Base-by-base conservation (phyloP, 2,888 invertebrate genomes). In the Synanthedon myopaeformis region DNA sequence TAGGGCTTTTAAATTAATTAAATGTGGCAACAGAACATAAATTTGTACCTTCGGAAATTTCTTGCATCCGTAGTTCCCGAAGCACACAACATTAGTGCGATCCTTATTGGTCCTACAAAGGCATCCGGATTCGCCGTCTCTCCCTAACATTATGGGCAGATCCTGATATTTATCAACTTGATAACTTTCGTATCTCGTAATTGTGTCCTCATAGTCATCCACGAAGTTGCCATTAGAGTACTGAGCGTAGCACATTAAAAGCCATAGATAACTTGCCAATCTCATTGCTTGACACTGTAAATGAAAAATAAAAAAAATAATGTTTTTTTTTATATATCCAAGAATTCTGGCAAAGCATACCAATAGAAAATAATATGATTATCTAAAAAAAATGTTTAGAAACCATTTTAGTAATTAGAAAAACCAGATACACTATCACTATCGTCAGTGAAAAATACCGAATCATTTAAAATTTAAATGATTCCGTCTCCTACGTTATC, bases 61-160 rank as follows among this genome's bases (percentile, higher is more conserved):
- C 56, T 59, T 72, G 64, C 90, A 91, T 23, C 74, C 78, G 45
- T 83, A 86, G 54, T 87, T 83, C 5, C 90, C 90, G 55, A 88
- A 90, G 63, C 90, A 90, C 0, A 89, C 83, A 2, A 85, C 72
- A 12, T 79, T 72, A 17, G 63, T 69, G 0, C 64, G 61, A 14
- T 72, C 66, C 6, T 56, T 60, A 28, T 73, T 78, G 49, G 85
- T 82, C 23, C 89, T 73, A 64, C 90, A 90, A 12, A 76, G 65
- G 65, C 90, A 91, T 0, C 90, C 90, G 3, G 87, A 86, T 5
- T 52, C 55, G 41, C 58, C 59, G 56, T 88, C 87, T 42, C 68
- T 69, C 1, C 78, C 82, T 1, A 87, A 61, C 52, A 74, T 69
- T 0, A 79, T 61, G 0, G 87, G 86, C 3, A 87, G 64, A 0